Evolutionary conservation across 2,113 vertebrate genomes (phyloP), one percentile per base, ranked within the genome.

Genomic region (Carollia perspicillata): DNA sequence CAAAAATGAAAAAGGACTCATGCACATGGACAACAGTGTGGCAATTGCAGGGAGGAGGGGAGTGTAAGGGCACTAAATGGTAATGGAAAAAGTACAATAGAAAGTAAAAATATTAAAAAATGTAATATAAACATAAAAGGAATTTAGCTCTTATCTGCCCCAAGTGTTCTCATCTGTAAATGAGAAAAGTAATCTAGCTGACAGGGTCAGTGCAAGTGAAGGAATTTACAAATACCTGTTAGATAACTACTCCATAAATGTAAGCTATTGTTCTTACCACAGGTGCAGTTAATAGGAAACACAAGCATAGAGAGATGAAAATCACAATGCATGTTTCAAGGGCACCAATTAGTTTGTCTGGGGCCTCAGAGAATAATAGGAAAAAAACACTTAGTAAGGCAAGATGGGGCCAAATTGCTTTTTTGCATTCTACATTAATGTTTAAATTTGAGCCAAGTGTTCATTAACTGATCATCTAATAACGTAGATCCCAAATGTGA

Each of bases 381-480:
- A 42, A 40, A 78, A 83, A 69, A 42, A 8, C 23, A 94, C 58
- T 63, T 66, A 65, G n/a, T 80, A 74, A 93, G 55, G 47, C 26
- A 66, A 53, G 40, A 79, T 74, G 49, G 28, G 44, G 33, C 90
- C 95, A 96, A 71, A 95, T 97, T 94, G 30, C 58, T 84, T 93
- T 60, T 92, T 81, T 92, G 58, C 90, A 69, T 94, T 96, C 88
- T 18, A 58, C 53, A 66, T 58, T 92, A 65, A 84, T 65, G 72
- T 84, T 95, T 93, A 68, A 81, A 58, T 89, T 90, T 85, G 23
- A 97, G 26, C 66, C 66, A 92, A 95, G 9, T 92, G 60, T 81
- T 92, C 90, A 58, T 87, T 96, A 93, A 97, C 88, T 89, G 92
- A 85, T 95, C 75, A 95, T 83, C 80, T 94, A 95, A 85, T 94